Base-by-base conservation (phyloP, 2,888 invertebrate genomes). In the Sepiola atlantica region DNA sequence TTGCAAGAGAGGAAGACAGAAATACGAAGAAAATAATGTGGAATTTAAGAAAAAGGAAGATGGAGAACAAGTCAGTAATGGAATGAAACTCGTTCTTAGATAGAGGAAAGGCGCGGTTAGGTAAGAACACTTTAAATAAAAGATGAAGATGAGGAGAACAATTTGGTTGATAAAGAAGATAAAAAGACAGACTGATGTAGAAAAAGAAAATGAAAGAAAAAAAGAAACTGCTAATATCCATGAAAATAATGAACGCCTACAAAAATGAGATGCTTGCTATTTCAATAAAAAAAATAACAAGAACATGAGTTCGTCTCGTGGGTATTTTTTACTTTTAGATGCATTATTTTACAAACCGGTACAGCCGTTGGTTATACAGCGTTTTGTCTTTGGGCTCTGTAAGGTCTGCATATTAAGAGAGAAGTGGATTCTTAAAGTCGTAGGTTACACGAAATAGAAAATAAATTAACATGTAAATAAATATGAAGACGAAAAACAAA, bases 301-400 rank as follows among this genome's bases (percentile, higher is more conserved):
- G 77, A 77, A 77, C n/a, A 77, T 77, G 77, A 77, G n/a, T 77
- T 77, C n/a, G 18, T 77, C 77, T 77, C 77, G 16, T n/a, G 77
- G 77, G 77, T n/a, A 77, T 77, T 77, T 45, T 77, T 77, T 77
- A 77, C 77, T 77, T 77, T 77, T 16, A 77, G 77, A 77, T 16
- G 32, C 77, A 16, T 77, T 14, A 77, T 77, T 77, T 77, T 77
- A n/a, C n/a, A 16, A 77, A n/a, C n/a, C n/a, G 18, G n/a, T 32
- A n/a, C n/a, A 3, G 32, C 77, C n/a, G 14, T 77, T 77, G 77
- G 77, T 32, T 77, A 77, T 77, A n/a, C 16, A 16, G n/a, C 16
- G 77, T n/a, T n/a, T 77, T 77, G n/a, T 77, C 77, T 77, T 77
- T 16, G n/a, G 77, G 77, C 77, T n/a, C n/a, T 77, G n/a, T n/a